These are phyloP conservation scores for Oostethus manadensis DNA, from an alignment of 2,113 vertebrate species.

Conservation along the genomic window DNA sequence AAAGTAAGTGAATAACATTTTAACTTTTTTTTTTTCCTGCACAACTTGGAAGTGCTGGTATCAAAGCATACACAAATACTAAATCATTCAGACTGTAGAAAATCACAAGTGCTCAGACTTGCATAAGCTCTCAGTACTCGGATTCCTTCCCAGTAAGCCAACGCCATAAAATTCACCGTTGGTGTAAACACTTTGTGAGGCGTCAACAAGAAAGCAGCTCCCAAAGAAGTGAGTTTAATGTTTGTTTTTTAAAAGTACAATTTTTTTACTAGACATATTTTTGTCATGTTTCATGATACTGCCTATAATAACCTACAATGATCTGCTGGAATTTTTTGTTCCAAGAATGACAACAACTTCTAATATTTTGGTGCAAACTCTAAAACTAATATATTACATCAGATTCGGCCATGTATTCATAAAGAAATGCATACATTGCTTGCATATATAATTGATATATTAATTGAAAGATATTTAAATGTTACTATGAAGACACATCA, in stretches of 20 bases:
- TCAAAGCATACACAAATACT: constrained; percentile 8
- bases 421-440: not conserved
- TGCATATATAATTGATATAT: constrained; percentile 2
- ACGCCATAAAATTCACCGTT: constrained; percentile 33
- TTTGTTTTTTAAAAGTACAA: constrained; percentile 31
- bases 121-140: constrained; percentile 37
- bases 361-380: too few species aligned
- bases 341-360: too few species aligned
- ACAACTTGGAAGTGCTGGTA: not conserved
- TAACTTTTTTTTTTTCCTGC: not conserved
- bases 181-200: constrained; percentile 25
- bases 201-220: constrained; percentile 42
- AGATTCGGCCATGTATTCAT: not conserved
- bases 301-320: not conserved
- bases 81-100: constrained; percentile 12
- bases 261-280: constrained; percentile 44
- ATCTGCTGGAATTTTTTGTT: too few species aligned
- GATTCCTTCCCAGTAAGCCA: constrained; percentile 34
- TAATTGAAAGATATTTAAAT: constrained; percentile 23
- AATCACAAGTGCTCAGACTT: constrained; percentile 19
- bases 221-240: constrained; percentile 21
- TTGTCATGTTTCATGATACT: not conserved
- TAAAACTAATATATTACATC: too few species aligned
- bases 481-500: constrained; percentile 17
- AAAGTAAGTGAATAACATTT: not conserved